Percentiles rank a stretch among this genome's conserved stretches.
Evolutionary conservation across 2,888 invertebrate genomes (phyloP).

Genomic region (Eilema depressum): DNA sequence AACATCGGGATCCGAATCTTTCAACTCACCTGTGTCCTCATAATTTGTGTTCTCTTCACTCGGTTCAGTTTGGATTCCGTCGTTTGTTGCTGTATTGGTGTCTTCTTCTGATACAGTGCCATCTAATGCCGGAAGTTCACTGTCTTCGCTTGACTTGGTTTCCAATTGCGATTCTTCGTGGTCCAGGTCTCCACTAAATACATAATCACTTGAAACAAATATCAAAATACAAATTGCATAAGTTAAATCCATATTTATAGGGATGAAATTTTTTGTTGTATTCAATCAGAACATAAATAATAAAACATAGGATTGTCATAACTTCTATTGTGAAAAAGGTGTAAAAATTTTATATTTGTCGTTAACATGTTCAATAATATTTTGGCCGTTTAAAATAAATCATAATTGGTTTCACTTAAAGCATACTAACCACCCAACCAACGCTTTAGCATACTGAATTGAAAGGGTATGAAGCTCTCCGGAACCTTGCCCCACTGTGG

Average conservation of each 20-base stretch:
- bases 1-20: too few species aligned
- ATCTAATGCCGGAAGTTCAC: not conserved
- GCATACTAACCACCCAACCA: too few species aligned
- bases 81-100: too few species aligned
- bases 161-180: not conserved
- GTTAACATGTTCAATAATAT: conserved; percentile 4
- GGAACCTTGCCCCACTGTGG: too few species aligned
- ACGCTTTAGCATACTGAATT: too few species aligned
- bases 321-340: not conserved
- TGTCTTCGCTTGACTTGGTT: not conserved
- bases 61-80: too few species aligned
- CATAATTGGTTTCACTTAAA: not conserved
- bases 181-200: not conserved
- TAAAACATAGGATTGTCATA: not conserved
- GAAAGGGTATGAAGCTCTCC: too few species aligned
- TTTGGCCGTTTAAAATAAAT: not conserved
- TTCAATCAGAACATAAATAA: not conserved
- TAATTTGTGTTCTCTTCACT: too few species aligned
- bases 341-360: not conserved
- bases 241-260: conserved; percentile 5
- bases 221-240: conserved; percentile 1
- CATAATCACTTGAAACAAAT: conserved; percentile 2
- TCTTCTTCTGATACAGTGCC: too few species aligned
- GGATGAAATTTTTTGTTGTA: not conserved
- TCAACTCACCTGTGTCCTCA: too few species aligned